Base-by-base conservation (phyloP, 1,140 invertebrate genomes). In the Coptotermes formosanus region DNA sequence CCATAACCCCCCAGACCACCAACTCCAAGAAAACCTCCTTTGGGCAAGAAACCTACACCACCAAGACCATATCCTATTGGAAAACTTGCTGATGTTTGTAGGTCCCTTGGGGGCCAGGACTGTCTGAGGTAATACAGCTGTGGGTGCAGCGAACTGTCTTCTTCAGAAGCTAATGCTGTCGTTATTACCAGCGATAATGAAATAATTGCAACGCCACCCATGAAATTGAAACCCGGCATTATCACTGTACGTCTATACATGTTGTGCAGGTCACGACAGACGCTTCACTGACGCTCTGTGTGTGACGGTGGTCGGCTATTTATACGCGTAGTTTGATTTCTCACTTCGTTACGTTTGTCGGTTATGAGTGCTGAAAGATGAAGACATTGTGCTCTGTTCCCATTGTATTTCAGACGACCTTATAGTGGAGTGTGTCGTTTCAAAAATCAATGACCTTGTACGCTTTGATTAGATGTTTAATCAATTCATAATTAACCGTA, bases 1-100 rank as follows among this genome's bases (percentile, higher is more conserved):
- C 90, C 90, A 45, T 89, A 89, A 19, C 89, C 89, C 43, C 82
- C 82, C 43, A 83, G 43, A n/a, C 82, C 82, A 25, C 43, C 82
- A 75, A 75, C 25, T 75, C 64, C 64, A 8, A 75, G n/a, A 75
- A 75, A 25, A n/a, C 64, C 64, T 30, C 64, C 64, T 75, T 75
- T 75, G n/a, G 64, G 64, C 64, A 75, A 30, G 64, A 75, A 75
- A 8, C 64, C 64, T 55, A 1, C 52, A n/a, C 64, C 64, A 30
- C 64, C 64, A 75, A 75, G 12, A 9, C 64, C 64, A 30, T 75
- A 75, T 11, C 64, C 64, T 30, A 75, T 30, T 25, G 64, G 64
- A 30, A 75, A 25, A 30, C 64, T 75, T 30, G 64, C n/a, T n/a
- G 64, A 75, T 30, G 64, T 75, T 30, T 30, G 30, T 9, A 30